Evolutionary conservation across 2,797 vertebrate genomes (phyloP), one percentile per base, ranked within the genome.

Genomic region (Gymnothorax javanicus): DNA sequence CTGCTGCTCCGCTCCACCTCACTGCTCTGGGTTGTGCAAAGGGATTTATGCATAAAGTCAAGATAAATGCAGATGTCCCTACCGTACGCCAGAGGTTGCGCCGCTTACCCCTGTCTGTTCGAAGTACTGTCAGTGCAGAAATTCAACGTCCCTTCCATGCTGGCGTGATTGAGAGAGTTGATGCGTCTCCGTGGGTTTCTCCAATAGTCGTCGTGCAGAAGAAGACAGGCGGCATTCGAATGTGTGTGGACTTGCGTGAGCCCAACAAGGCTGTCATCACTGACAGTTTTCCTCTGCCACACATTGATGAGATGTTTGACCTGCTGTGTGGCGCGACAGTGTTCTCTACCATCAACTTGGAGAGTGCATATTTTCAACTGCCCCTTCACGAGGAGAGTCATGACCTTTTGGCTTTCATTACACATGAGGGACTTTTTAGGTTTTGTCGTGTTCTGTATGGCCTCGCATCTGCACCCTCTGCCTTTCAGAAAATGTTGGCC

Each of bases 261-360:
- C 88, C 86, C 27, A 87, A 85, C 11, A 89, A 87, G 64, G 86
- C 69, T 8, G 58, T 85, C 4, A 15, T 60, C 56, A 77, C 13
- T 1, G 71, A 86, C 27, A 13, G 71, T 7, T 43, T 77, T 56
- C 85, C 56, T 3, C 27, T 79, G 52, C 85, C 25, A 27, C 85
- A 59, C 56, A 86, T 86, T 20, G 85, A 86, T 11, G n/a, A 86
- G 69, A 7, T 58, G 6, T 54, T 73, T 12, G 71, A 43, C 50
- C 33, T 56, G 52, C 54, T 52, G 84, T 25, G 50, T 27, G 75
- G 87, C 58, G 84, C 87, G n/a, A 82, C 54, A 33, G 25, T 88
- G 7, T 88, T 85, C 60, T 85, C 79, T 56, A 86, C 33, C 0
- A 85, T 83, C 20, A 84, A 88, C 13, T 59, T 86, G 23, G 77